Conservation (phyloP, 1,140 invertebrate genomes). For the Paracyclopina nana region DNA sequence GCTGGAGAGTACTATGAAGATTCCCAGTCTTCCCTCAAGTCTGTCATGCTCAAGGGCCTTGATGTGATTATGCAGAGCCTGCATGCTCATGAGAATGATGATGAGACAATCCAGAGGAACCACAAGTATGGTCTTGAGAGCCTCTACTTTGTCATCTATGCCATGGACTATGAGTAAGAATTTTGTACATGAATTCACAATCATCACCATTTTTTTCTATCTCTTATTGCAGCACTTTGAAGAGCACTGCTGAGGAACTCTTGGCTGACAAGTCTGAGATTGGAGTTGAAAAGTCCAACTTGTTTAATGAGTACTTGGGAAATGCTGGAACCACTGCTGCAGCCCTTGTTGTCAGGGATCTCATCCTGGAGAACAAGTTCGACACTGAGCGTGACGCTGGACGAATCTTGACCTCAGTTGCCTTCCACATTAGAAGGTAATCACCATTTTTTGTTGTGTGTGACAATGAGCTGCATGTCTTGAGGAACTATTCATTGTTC, state of each 20-base stretch:
- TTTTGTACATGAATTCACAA: background rate
- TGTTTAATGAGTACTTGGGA: conserved; percentile 12
- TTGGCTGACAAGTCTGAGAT: conserved; percentile 3
- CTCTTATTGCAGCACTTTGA: background rate
- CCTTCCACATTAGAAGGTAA: conserved; percentile 14
- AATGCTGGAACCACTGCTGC: conserved; percentile 12
- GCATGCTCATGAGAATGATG: background rate
- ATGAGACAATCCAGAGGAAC: conserved; percentile 2
- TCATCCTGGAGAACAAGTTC: conserved; percentile 8
- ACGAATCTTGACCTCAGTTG: background rate
- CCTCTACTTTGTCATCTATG: background rate
- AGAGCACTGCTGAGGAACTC: conserved; percentile 6
- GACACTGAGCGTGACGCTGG: conserved; percentile 6
- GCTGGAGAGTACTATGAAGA: conserved; percentile 2
- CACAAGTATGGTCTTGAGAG: conserved; percentile 8
- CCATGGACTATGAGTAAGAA: conserved; percentile 10
- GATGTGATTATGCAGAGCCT: background rate
- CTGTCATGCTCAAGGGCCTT: background rate
- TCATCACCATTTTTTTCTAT: background rate
- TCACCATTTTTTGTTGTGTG: no score
- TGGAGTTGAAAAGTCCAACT: conserved; percentile 6
- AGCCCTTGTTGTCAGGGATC: conserved; percentile 12
- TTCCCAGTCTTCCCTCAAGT: background rate
- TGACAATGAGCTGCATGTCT: no score
- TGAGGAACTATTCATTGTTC: no score